Evolutionary conservation across 2,113 vertebrate species (phyloP), one percentile per base, ranked within the genome.

Genomic region (Nanorana parkeri): DNA sequence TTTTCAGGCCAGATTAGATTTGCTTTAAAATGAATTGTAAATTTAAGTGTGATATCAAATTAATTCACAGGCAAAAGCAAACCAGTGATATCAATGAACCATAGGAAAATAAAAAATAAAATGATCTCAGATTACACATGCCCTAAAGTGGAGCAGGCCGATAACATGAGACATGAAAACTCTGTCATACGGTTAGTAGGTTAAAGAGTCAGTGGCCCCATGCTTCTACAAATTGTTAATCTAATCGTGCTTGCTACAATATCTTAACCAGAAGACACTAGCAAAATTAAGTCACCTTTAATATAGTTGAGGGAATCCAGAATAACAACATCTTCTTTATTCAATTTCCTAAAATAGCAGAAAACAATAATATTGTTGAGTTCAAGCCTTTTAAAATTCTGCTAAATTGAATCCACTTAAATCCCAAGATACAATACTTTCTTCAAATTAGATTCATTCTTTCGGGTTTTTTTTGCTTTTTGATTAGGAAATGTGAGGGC

Each of bases 301-400:
- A 95, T 95, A 85, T 95, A 95, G 86, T 95, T 95, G 81, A 94
- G 88, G 23, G 94, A 95, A 87, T 95, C 94, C 87, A 95, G 85
- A 88, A 95, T 88, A 5, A 95, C 91, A 82, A 95, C 86, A 81
- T 94, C 90, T 54, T 93, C 93, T 86, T 91, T 94, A 87, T 88
- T 95, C 84, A 95, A 83, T 78, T 93, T 95, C 85, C 94, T 95
- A 83, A 74, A 67, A 66, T 15, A 68, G 52, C 20, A 68, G 56
- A 69, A 77, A 69, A 61, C 17, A 19, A 68, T 23, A 24, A 66
- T 23, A 26, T 65, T 20, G 32, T 61, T 68, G 17, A 32, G 63
- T 16, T 24, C 10, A 3, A 26, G 17, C 15, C 3, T 17, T 36
- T 41, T 17, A 64, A 83, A 28, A 20, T 76, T n/a, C 29, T 63